Conservation (phyloP, 2,888 invertebrate genomes). For the Platycnemis pennipes region DNA sequence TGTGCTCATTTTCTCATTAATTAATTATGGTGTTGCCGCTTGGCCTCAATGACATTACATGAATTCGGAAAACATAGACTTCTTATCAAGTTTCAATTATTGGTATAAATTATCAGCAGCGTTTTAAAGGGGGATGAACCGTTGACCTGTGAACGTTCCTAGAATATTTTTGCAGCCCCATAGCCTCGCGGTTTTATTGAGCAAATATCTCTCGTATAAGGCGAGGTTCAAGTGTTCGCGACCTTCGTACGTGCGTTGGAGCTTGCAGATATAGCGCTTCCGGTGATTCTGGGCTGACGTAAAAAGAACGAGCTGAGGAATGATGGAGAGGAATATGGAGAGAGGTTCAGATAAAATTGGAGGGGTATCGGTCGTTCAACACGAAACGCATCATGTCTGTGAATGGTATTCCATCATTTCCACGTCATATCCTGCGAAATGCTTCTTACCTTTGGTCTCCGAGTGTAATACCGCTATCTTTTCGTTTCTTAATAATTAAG, state of each 20-base stretch:
- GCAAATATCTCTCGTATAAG: not conserved
- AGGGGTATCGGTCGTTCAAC: conserved; percentile 41
- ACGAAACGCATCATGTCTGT: not conserved
- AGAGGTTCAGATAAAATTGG: conserved; percentile 37
- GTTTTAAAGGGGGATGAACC: too few relatives aligned
- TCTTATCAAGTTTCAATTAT: too few relatives aligned
- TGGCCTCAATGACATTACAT: too few relatives aligned
- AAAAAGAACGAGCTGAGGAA: conserved; percentile 17
- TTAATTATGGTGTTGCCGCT: too few relatives aligned
- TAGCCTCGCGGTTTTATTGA: not conserved
- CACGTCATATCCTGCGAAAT: not conserved
- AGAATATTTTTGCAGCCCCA: not conserved
- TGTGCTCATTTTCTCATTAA: too few relatives aligned
- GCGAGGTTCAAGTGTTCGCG: not conserved
- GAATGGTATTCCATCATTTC: not conserved
- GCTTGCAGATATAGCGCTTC: conserved; percentile 31
- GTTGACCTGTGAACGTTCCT: too few relatives aligned
- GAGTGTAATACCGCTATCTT: too few relatives aligned
- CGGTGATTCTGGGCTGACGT: conserved; percentile 48
- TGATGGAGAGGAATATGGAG: not conserved
- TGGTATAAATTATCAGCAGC: too few relatives aligned
- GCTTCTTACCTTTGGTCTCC: too few relatives aligned
- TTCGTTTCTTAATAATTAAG: too few relatives aligned
- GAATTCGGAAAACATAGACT: too few relatives aligned
- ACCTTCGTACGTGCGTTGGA: conserved; percentile 35